Evolutionary conservation across 2,797 vertebrate species (phyloP).

Genomic region (Sebastes flavidus): DNA sequence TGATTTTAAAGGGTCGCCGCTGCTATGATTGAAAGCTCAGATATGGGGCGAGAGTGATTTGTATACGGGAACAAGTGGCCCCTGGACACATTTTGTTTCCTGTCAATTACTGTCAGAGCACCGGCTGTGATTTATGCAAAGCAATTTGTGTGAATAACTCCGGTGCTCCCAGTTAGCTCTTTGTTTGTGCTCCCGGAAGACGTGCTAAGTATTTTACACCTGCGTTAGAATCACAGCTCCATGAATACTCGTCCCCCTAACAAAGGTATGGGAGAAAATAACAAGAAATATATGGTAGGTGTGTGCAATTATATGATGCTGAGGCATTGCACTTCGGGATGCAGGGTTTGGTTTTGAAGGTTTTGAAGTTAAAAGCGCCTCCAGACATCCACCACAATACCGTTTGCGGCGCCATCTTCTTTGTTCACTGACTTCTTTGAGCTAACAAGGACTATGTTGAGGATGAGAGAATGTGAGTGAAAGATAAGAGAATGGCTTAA

Average conservation of each 20-base stretch:
- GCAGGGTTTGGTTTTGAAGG: constrained; percentile 33
- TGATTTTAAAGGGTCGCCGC: constrained; percentile 10
- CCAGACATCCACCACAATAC: constrained; percentile 31
- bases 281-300: constrained; percentile 15
- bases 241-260: constrained; percentile 22
- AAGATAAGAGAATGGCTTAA: constrained; percentile 34
- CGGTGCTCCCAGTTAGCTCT: constrained; percentile 59
- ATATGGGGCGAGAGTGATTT: constrained; percentile 46
- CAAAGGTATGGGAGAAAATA: constrained; percentile 52
- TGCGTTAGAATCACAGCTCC: constrained; percentile 19
- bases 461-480: constrained; percentile 9
- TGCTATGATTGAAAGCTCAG: constrained; percentile 42
- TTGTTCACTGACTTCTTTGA: constrained; percentile 40
- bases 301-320: constrained; percentile 25
- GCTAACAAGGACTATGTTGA: background rate
- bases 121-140: constrained; percentile 76
- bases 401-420: constrained; percentile 11
- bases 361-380: constrained; percentile 46
- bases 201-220: constrained; percentile 67
- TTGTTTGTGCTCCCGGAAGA: constrained; percentile 72
- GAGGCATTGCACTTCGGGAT: background rate
- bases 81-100: constrained; percentile 68
- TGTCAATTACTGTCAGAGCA: constrained; percentile 76
- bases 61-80: constrained; percentile 42
- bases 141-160: constrained; percentile 74